phyloP scores from a whole-genome alignment of 2,797 vertebrate genomes.

The Prionace glauca region DNA sequence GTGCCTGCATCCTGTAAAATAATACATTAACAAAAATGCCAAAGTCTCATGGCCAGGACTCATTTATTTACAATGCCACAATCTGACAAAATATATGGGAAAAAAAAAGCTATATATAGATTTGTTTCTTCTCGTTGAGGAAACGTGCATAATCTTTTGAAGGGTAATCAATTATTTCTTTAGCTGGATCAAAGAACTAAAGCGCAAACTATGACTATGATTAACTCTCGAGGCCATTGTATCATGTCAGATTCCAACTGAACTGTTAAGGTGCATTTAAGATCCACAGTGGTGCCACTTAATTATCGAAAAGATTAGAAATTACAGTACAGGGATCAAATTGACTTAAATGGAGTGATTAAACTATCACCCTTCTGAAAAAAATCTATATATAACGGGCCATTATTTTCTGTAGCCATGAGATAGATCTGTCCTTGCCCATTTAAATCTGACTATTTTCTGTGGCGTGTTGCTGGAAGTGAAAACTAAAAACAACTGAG shows the following conservation, averaged over 20 bases:
- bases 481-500: not conserved
- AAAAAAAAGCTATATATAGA: not conserved
- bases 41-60: not conserved
- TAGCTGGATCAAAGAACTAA: not conserved
- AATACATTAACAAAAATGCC: too few relatives aligned
- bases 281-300: not conserved
- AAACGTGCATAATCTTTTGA: not conserved
- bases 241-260: not conserved
- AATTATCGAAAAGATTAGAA: not conserved
- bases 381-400: not conserved
- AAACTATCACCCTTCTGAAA: not conserved
- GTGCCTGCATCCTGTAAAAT: too few relatives aligned
- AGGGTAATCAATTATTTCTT: not conserved
- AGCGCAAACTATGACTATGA: not conserved
- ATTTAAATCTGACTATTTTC: not conserved
- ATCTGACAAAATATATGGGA: not conserved
- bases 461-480: not conserved
- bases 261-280: not conserved
- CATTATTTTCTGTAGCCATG: not conserved
- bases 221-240: not conserved
- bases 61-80: not conserved
- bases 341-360: not conserved
- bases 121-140: not conserved
- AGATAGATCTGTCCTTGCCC: not conserved
- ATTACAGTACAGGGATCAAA: not conserved